Evolutionary conservation across 2,888 invertebrate species (phyloP).

Genomic region (Noctua fimbriata): DNA sequence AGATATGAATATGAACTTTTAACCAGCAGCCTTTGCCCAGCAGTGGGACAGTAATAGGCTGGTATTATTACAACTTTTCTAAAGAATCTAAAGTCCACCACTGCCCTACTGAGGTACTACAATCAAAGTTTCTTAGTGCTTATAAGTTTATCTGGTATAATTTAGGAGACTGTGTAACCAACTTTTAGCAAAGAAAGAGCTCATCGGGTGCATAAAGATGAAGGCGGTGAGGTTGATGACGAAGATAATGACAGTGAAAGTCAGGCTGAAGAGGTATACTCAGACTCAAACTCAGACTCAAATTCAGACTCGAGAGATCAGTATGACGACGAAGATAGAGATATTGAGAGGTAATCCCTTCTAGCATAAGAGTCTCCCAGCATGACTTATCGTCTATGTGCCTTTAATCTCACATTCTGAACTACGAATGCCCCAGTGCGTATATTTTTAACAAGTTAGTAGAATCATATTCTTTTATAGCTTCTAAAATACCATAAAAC

Average conservation of each 20-base stretch:
- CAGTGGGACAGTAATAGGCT: neutral
- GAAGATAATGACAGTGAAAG: conserved; percentile 69
- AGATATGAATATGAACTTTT: neutral
- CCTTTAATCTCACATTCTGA: neutral
- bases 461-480: neutral
- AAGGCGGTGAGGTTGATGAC: conserved; percentile 66
- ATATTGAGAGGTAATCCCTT: conserved; percentile 74
- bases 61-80: neutral
- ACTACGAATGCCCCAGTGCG: neutral
- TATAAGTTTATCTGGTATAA: neutral
- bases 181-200: conserved; percentile 67
- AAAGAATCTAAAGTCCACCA: neutral
- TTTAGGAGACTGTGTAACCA: neutral
- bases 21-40: neutral
- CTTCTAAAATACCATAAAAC: neutral
- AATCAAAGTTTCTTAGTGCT: neutral
- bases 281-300: conserved; percentile 61
- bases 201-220: conserved; percentile 61
- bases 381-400: neutral
- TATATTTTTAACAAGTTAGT: neutral
- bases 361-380: neutral
- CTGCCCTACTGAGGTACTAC: neutral
- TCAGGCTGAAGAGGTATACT: conserved; percentile 75
- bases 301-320: conserved; percentile 65
- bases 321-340: conserved; percentile 74